Base-by-base conservation (phyloP, 2,797 vertebrate species). In the Lutra lutra region DNA sequence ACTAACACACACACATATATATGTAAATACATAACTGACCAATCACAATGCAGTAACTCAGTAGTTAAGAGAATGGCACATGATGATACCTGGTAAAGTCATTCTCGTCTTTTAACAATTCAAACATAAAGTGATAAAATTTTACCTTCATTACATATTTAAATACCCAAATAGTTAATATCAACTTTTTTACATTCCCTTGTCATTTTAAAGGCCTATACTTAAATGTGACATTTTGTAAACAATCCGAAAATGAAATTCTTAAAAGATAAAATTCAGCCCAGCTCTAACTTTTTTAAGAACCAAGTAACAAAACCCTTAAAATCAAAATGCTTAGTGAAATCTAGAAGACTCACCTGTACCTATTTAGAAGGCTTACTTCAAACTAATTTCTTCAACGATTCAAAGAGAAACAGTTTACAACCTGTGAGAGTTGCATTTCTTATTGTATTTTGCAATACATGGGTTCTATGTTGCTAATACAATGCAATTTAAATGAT, bases 21-120 rank as follows among this genome's bases (percentile, higher is more conserved):
- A 35, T 40, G 18, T 60, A 18, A 73, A 56, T 38, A 2, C 27
- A 40, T 94, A 94, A 97, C 94, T 97, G 96, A 98, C 97, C 97
- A 98, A 98, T 98, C 97, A 91, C 96, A 97, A 97, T 96, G 94
- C 97, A 96, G 94, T 96, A 98, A 95, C 96, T 97, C 98, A 97
- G 96, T 96, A 95, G 95, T 96, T 97, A 98, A 93, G 86, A 97
- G 97, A 98, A 97, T 97, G 92, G 95, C 96, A 97, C 97, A 97
- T 97, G 43, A 17, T 86, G 62, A n/a, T 27, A 86, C 86, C 98
- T 83, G 35, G 68, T 90, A 95, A 97, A 46, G 70, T 96, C 75
- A 94, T 83, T 75, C 94, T 96, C 89, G 96, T 98, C 97, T 97
- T 94, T 95, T 93, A 98, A 97, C 75, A 96, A 98, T 94, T 89